Conservation (phyloP, 2,113 vertebrate species). For the Lipophrys pholis region DNA sequence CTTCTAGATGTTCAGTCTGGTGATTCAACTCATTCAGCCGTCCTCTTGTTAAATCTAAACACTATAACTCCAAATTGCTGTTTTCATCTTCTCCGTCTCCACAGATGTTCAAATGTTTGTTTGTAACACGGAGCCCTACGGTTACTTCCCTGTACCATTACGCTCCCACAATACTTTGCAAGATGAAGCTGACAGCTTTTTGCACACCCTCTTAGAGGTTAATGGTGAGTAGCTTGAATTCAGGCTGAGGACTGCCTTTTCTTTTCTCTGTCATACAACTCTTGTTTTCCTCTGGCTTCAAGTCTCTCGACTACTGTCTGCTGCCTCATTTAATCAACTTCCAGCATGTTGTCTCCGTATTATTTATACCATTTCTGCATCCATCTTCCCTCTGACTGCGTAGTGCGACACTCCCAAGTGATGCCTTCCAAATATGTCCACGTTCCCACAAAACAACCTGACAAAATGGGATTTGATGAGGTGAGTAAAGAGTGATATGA, state of each 20-base stretch:
- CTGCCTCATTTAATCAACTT: conserved; percentile 22
- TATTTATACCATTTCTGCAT: conserved; percentile 63
- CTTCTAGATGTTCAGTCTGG: neutral
- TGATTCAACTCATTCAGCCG: neutral
- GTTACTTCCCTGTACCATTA: conserved; percentile 89
- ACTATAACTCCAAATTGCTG: neutral
- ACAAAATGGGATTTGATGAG: conserved; percentile 94
- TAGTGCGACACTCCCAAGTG: conserved; percentile 86
- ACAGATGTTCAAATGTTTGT: conserved; percentile 93
- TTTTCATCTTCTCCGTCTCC: conserved; percentile 16
- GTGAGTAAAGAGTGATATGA: conserved; percentile 75
- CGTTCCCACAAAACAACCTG: conserved; percentile 76
- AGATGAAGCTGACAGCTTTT: conserved; percentile 91
- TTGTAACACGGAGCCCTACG: conserved; percentile 89
- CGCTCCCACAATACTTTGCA: conserved; percentile 86
- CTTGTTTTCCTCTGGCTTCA: conserved; percentile 10
- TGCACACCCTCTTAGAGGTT: conserved; percentile 88
- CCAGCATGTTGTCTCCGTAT: conserved; percentile 38
- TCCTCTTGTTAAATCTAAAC: neutral
- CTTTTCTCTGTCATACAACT: neutral
- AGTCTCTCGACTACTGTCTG: conserved; percentile 13
- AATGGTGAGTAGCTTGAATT: conserved; percentile 85
- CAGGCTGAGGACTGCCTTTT: conserved; percentile 4
- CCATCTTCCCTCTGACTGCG: conserved; percentile 60
- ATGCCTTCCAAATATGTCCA: conserved; percentile 84